phyloP scores from a whole-genome alignment of 2,888 invertebrate genomes.

The Copidosoma aretas region DNA sequence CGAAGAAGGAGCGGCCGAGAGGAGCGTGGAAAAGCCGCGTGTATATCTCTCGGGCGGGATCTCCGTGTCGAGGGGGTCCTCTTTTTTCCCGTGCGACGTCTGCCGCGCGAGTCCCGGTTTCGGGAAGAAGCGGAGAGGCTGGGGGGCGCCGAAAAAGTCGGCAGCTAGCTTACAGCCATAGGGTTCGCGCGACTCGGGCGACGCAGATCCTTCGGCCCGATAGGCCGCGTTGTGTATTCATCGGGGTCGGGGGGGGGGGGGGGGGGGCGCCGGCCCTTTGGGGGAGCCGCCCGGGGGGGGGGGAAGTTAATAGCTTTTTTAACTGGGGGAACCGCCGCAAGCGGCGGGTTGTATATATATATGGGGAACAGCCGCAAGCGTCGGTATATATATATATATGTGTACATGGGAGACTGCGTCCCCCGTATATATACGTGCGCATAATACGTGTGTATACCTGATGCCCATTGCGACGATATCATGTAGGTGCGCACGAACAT shows the following conservation, averaged over 20 bases:
- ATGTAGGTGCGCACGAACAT: conserved; percentile 21
- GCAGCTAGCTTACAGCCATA: too few relatives aligned
- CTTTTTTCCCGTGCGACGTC: too few relatives aligned
- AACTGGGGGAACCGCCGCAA: conserved; percentile 55
- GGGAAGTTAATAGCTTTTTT: conserved; percentile 61
- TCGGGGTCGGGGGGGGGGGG: conserved; percentile 41
- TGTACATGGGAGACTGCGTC: too few relatives aligned
- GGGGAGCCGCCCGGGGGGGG: conserved; percentile 39
- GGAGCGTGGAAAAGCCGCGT: not conserved
- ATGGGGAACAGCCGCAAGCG: conserved; percentile 49
- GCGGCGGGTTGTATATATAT: too few relatives aligned
- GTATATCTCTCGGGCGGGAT: too few relatives aligned
- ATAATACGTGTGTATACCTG: not conserved
- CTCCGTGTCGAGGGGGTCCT: too few relatives aligned
- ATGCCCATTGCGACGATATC: not conserved
- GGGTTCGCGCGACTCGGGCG: too few relatives aligned
- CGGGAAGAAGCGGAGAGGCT: too few relatives aligned
- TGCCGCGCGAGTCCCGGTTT: too few relatives aligned
- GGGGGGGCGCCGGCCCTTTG: conserved; percentile 40
- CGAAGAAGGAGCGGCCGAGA: not conserved
- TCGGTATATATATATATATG: too few relatives aligned
- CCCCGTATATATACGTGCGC: conserved; percentile 4
- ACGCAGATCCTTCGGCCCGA: conserved; percentile 28
- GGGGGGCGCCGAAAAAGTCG: too few relatives aligned
- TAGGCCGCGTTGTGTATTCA: conserved; percentile 48